Evolutionary conservation across 2,113 vertebrate species (phyloP), one percentile per base, ranked within the genome.

Genomic region (Scomber colias): DNA sequence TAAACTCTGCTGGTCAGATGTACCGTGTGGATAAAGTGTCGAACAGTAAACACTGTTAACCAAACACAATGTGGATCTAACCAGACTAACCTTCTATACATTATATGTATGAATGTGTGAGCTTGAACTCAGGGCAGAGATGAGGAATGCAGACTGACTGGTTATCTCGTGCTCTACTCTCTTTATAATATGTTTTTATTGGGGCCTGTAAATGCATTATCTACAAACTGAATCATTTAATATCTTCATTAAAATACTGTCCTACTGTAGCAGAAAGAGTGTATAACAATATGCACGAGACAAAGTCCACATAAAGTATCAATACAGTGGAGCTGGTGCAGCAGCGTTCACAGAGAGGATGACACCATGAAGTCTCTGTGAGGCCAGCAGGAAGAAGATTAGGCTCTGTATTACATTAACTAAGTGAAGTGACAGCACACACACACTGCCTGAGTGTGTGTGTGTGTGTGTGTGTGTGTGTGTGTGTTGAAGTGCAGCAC

Each of bases 41-140:
- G 50, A 31, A 21, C 59, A 30, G 59, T 24, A 27, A 27, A 27
- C 24, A 27, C 55, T 54, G 35, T 54, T 6, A 31, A 48, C 16
- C 14, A 48, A 72, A 73, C 71, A 91, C 80, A 89, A 86, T 77
- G 82, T 59, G 50, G 81, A 84, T 77, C 50, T 67, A 74, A 85
- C 83, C 63, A 82, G 86, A 80, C 35, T 14, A n/a, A 27, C 45
- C 21, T 30, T 49, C 64, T 19, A 63, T 71, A 61, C 71, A 80
- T 57, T 31, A 63, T 0, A 53, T 14, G 54, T 55, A 19, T 79
- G 59, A 77, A 76, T 67, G 69, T 70, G 76, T 59, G 44, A 40
- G 6, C 7, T 2, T 40, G 35, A 40, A 45, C 17, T 57, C 16
- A 59, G 12, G 17, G 54, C 51, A 59, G 50, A 69, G 31, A 61